Evolutionary conservation across 2,888 invertebrate genomes (phyloP).

Genomic region (Amphimallon solstitiale): DNA sequence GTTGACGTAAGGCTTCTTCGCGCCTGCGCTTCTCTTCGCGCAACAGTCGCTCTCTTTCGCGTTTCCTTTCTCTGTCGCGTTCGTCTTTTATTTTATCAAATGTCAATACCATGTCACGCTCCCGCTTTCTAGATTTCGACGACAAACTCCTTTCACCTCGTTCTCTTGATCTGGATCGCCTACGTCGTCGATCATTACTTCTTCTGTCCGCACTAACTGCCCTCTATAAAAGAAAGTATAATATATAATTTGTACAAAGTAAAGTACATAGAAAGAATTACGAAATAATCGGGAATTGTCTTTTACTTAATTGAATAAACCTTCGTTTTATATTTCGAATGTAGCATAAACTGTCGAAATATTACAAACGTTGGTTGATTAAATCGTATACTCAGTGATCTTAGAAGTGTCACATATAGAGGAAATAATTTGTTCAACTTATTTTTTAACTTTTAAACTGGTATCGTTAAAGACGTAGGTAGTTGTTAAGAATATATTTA

Average conservation of each 20-base stretch:
- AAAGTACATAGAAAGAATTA: not conserved
- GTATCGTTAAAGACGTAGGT: too few relatives aligned
- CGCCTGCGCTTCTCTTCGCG: conserved; percentile 85
- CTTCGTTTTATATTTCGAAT: too few relatives aligned
- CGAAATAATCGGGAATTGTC: too few relatives aligned
- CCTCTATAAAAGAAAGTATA: conserved; percentile 49
- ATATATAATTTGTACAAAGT: too few relatives aligned
- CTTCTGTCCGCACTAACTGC: conserved; percentile 55
- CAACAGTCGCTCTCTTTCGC: conserved; percentile 80
- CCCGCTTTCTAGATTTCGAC: conserved; percentile 54
- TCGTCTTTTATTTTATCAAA: conserved; percentile 86
- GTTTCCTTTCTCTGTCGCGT: conserved; percentile 76
- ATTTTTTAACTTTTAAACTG: too few relatives aligned
- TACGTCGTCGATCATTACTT: conserved; percentile 43
- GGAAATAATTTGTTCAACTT: too few relatives aligned
- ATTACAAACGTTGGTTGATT: too few relatives aligned
- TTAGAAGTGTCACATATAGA: too few relatives aligned
- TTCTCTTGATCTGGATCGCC: conserved; percentile 52
- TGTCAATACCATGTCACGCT: conserved; percentile 74
- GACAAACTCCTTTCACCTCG: conserved; percentile 49
- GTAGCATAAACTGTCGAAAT: too few relatives aligned
- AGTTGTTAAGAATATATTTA: too few relatives aligned
- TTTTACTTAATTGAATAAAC: too few relatives aligned
- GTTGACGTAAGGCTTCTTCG: conserved; percentile 79
- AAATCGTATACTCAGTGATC: too few relatives aligned